Base-by-base conservation (phyloP, 2,888 invertebrate genomes). In the Altica lythri region DNA sequence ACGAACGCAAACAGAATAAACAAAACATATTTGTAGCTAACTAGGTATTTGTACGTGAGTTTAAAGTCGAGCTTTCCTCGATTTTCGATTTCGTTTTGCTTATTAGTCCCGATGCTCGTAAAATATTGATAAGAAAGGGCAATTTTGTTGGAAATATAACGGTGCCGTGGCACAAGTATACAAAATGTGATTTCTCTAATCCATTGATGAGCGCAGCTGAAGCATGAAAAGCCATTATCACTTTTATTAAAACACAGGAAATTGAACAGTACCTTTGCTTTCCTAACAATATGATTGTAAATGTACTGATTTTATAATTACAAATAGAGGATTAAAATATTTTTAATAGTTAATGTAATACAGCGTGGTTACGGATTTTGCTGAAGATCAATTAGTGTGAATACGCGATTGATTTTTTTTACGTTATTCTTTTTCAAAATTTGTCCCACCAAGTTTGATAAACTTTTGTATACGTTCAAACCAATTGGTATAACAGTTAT, bases 81-180 rank as follows among this genome's bases (percentile, higher is more conserved):
- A 35, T 22, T 46, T 44, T 44, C 32, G 18, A 19, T 34, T 40
- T 48, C 40, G 19, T 40, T 48, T 48, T n/a, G 40, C 29, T 48
- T 48, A 48, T 48, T 48, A 40, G 48, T 19, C 9, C 13, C 14
- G 22, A 9, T 38, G 18, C 30, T 29, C 29, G 18, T 40, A 18
- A 40, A 48, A 30, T 48, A 40, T 48, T 30, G 30, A 48, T 48
- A 40, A 48, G 40, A 18, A 48, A 40, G 13, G 22, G 38, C 37
- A 48, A 48, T 40, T 38, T 30, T 30, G 22, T 8, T 19, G 19
- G 40, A 48, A 40, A 18, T 30, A 30, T 29, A 14, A 38, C 16
- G 25, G 40, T 10, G 18, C 30, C n/a, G 30, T 48, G 48, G 48
- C n/a, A 14, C 5, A 29, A 40, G 22, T 48, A 38, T n/a, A n/a